Base-by-base conservation (phyloP, 92 coral and sea anemone species). In the Epizoanthus illoricatus region DNA sequence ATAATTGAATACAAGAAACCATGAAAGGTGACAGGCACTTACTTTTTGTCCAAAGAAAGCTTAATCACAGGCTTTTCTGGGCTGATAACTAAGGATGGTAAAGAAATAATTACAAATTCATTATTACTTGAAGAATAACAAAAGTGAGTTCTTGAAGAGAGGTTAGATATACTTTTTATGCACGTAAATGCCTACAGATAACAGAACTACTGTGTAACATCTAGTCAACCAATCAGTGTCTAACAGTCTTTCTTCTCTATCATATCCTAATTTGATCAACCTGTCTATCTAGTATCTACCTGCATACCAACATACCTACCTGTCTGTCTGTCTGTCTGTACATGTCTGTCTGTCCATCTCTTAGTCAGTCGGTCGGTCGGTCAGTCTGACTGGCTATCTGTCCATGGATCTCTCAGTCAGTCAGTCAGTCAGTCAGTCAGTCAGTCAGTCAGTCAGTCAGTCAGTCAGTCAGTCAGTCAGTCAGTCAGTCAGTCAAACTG, bases 21-120 rank as follows among this genome's bases (percentile, higher is more conserved):
- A 71, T 23, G 11, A 55, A 15, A 10, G 9, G 17, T 23, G 36
- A 12, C 5, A 17, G 36, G 59, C 17, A 88, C 97, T 88, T 85
- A 93, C 97, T 91, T 84, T 90, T 68, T 88, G 86, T 88, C 89
- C 83, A 93, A 41, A 24, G 91, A 85, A 80, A 89, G 84, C 68
- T 80, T 81, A 74, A 89, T 89, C 68, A 78, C 82, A 20, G 82
- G 72, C 41, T 78, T 80, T 65, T 59, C 91, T 86, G 17, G 79
- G 71, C 60, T 80, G 66, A n/a, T 55, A 42, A 67, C 62, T 19
- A 59, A 54, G 47, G 68, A 15, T 56, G 57, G 69, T 18, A 58
- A 54, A 69, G 21, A 84, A 49, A 73, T 24, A 45, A 18, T 16
- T 58, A 52, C 12, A 52, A 52, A 10, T 74, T 69, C 7, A 66